Conservation (phyloP, 2,113 vertebrate genomes). For the Odontophorus gujanensis region DNA sequence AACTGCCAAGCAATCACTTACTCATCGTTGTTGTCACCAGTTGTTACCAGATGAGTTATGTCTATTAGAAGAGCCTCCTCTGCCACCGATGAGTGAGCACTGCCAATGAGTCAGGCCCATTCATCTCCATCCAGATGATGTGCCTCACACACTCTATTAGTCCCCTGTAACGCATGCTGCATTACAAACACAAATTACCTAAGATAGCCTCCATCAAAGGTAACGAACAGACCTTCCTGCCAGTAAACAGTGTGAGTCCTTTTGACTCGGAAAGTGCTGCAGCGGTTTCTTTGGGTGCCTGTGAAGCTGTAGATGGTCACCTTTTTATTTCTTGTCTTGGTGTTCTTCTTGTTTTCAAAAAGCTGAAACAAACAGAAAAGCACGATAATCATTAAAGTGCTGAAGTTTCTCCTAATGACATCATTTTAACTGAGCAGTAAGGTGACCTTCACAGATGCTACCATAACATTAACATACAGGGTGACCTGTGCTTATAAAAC, state of each 20-base stretch:
- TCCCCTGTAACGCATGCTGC: slow-evolving; percentile 54
- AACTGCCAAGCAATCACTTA: slow-evolving; percentile 1
- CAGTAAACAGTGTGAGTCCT: slow-evolving; percentile 87
- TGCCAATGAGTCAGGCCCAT: slow-evolving; percentile 23
- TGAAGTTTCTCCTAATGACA: not conserved
- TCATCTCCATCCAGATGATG: slow-evolving; percentile 34
- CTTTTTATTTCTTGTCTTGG: slow-evolving; percentile 78
- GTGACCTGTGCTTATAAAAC: not conserved
- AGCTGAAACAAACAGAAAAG: slow-evolving; percentile 79
- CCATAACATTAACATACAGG: not conserved
- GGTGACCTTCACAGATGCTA: not conserved
- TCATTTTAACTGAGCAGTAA: not conserved
- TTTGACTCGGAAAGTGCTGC: slow-evolving; percentile 95
- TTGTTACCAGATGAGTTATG: slow-evolving; percentile 27
- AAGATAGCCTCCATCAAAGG: slow-evolving; percentile 94
- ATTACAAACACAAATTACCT: slow-evolving; percentile 82
- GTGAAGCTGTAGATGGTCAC: slow-evolving; percentile 92
- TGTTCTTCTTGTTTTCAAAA: slow-evolving; percentile 86
- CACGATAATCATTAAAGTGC: not conserved
- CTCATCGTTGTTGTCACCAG: not conserved
- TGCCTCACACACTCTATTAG: slow-evolving; percentile 5
- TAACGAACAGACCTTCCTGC: slow-evolving; percentile 88
- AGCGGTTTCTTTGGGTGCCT: slow-evolving; percentile 88
- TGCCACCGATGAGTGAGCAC: slow-evolving; percentile 3
- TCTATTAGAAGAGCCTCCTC: slow-evolving; percentile 15